Base-by-base conservation (phyloP, 2,797 vertebrate genomes). In the Sebastes iracundus region DNA sequence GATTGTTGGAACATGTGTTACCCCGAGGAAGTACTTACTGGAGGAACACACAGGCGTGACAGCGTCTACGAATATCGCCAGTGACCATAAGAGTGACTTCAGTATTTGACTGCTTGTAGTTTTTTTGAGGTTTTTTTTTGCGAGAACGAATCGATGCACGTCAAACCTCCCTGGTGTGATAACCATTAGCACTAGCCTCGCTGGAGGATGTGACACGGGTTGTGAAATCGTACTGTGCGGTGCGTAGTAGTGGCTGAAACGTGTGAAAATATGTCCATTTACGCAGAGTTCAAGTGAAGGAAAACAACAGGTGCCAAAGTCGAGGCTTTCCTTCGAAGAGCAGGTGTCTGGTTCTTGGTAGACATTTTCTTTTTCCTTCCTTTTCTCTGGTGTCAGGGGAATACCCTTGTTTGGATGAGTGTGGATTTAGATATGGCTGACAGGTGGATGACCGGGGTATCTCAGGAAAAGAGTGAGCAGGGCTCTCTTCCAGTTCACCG, bases 261-360 rank as follows among this genome's bases (percentile, higher is more conserved):
- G 88, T 91, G 85, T 88, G 86, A 92, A 92, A 88, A 90, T 72
- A 61, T 79, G 77, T 82, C 89, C 75, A 87, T 90, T 91, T 88
- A 63, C 28, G 4, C 74, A 59, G 73, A 84, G 86, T 88, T 84
- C 75, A 82, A 79, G 70, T 25, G 32, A 74, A 80, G 75, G 35
- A 75, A 90, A 88, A 88, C 79, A 86, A 84, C 80, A 83, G 75
- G 87, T 88, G 85, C 79, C 80, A 85, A 85, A 86, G 77, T 91
- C 79, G 55, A 49, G 77, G 46, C 55, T 80, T 87, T 80, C 28
- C 63, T 79, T 77, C 74, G 69, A 67, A 83, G 70, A 85, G 67
- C 72, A 88, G 76, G 80, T 25, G 72, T 73, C 75, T 59, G 38
- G 10, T 55, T 61, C 33, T 75, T 68, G 67, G 77, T 56, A 32